Base-by-base conservation (phyloP, 1,140 invertebrate species). In the Dysdera silvatica region DNA sequence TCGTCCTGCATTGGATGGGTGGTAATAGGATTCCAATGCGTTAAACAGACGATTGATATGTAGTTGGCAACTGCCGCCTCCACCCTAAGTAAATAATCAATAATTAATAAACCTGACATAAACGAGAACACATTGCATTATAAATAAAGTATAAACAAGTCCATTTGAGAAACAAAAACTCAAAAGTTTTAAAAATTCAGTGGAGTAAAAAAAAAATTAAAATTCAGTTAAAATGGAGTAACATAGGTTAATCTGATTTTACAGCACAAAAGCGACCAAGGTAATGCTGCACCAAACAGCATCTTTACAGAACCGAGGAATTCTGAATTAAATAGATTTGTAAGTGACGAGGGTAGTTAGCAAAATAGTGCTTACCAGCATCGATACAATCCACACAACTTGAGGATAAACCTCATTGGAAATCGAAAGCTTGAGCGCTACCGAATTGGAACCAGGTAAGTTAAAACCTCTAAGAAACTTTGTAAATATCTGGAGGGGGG, bases 21-120 rank as follows among this genome's bases (percentile, higher is more conserved):
- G 88, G 70, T 87, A 85, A 77, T 91, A 96, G 8, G 88, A 91
- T 74, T 92, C 87, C 2, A 94, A 76, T 0, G 87, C 84, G 68
- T 85, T 86, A 68, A 95, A 84, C 71, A 96, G 84, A 64, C 87
- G 85, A 53, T 84, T 82, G 26, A 95, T 77, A 73, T 93, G 84
- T 37, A 82, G 81, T 71, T 91, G 84, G 7, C 85, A 82, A 40
- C 71, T 76, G 28, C 78, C 80, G 28, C 75, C 72, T 63, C 81
- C 78, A 29, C 81, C 82, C 82, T 83, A 61, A 28, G 74, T 70
- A 65, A 8, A 49, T 37, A 51, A 51, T 58, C 48, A 18, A 43
- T 66, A 45, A 48, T 67, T 69, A 56, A 41, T 35, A 32, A 20
- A 73, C 71, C n/a, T 66, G 74, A 61, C 60, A 70, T 80, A 78